Base-by-base conservation (phyloP, 53 echinoderm and acorn worm species). In the Paelopatides confundens region DNA sequence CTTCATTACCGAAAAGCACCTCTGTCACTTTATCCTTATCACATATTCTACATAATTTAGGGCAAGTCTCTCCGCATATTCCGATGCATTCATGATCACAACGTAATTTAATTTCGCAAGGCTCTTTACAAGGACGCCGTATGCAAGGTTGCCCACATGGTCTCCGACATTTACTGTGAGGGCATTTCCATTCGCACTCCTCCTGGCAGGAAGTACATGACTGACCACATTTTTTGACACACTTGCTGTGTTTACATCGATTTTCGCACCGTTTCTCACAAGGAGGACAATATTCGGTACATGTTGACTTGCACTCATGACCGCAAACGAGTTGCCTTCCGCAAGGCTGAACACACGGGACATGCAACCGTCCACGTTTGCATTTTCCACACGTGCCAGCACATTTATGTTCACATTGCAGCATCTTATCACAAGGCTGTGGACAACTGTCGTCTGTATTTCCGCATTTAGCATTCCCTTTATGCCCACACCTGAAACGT, bases 41-140 rank as follows among this genome's bases (percentile, higher is more conserved):
- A 66, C 98, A 98, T 27, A 87, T 50, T 31, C 93, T 92, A 43
- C 98, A 95, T 85, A 95, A 92, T 35, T 68, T 85, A 1, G 92
- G 95, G 47, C 98, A 98, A 12, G 77, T 87, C 54, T 98, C 98
- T 28, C 98, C 98, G 79, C 98, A 98, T 34, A 98, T 35, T 13
- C 98, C 98, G 47, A 95, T 95, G 67, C 98, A 98, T 12, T 65
- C 86, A 74, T 98, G 98, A 39, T 89, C 88, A 47, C 95, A 98
- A 33, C 9, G n/a, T 67, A 35, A 26, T 13, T 13, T 94, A 54
- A 83, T 81, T 5, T 17, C 32, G 43, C 95, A 97, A 13, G 95
- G 94, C 26, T 95, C 63, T 47, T 97, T 63, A 65, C 98, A 97
- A 1, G 85, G 87, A 62, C 87, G 82, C 9, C 88, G 85, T 33